phyloP scores from a whole-genome alignment of 2,797 vertebrate genomes.

The Syncerus caffer region DNA sequence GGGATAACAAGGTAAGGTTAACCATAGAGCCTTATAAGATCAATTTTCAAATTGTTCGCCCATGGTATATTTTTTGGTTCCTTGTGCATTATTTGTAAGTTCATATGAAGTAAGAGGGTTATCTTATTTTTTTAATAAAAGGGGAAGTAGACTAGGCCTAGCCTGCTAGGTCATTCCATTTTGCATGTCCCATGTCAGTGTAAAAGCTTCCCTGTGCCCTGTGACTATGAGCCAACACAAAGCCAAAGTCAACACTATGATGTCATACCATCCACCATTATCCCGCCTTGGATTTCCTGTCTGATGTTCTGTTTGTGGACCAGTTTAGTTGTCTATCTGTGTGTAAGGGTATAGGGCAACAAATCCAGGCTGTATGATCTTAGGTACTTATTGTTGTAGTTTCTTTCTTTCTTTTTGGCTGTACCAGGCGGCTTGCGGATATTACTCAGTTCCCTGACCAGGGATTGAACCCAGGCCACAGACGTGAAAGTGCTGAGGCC shows the following conservation, averaged over 20 bases:
- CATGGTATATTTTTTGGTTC: not conserved
- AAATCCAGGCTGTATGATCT: slow-evolving; percentile 1
- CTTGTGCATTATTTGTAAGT: not conserved
- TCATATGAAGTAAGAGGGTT: not conserved
- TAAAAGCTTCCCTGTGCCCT: not conserved
- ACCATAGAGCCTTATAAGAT: not conserved
- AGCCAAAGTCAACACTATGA: not conserved
- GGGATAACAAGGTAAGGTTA: not conserved
- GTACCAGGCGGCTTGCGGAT: not conserved
- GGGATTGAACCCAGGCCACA: not conserved
- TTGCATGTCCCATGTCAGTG: not conserved
- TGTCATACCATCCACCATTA: not conserved
- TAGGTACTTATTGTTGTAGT: not conserved
- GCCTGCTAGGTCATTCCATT: not conserved
- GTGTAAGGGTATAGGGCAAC: not conserved
- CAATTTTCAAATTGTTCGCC: not conserved
- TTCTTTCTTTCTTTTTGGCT: not conserved
- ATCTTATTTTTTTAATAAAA: not conserved
- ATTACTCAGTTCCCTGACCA: not conserved
- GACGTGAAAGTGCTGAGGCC: not conserved
- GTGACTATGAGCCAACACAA: not conserved
- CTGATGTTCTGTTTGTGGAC: not conserved
- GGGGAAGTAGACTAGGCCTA: not conserved
- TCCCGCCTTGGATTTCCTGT: not conserved
- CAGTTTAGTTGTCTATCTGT: not conserved